These are phyloP conservation scores for Leucozona laternaria DNA, from an alignment of 2,888 invertebrate genomes.

Conservation along the genomic window DNA sequence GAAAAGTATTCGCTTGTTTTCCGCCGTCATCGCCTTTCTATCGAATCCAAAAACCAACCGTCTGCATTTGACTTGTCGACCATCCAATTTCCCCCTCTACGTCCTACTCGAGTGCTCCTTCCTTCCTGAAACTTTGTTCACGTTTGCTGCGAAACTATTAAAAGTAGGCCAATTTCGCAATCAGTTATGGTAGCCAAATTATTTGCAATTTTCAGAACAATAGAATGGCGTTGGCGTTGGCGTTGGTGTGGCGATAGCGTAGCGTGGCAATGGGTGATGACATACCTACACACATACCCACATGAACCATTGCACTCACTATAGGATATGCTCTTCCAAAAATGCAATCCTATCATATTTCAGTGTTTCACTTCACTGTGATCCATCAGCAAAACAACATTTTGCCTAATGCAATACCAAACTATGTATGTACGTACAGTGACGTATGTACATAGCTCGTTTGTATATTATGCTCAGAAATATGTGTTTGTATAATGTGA, in stretches of 20 bases:
- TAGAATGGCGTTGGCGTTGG: neutral
- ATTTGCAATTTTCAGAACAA: slow-evolving; percentile 40
- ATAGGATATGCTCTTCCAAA: slow-evolving; percentile 3
- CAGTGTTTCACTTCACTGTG: slow-evolving; percentile 28
- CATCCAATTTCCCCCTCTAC: neutral
- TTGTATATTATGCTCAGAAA: neutral
- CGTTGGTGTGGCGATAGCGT: neutral
- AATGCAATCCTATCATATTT: slow-evolving; percentile 34
- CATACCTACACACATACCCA: neutral
- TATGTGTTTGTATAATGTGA: slow-evolving; percentile 22
- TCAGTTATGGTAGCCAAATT: slow-evolving; percentile 64
- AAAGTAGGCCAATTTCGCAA: slow-evolving; percentile 67
- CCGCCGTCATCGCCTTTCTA: slow-evolving; percentile 15
- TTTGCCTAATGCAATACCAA: slow-evolving; percentile 15
- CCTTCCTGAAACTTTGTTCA: neutral
- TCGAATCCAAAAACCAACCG: neutral
- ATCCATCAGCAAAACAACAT: slow-evolving; percentile 41
- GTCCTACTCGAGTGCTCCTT: neutral
- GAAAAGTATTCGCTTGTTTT: slow-evolving; percentile 34
- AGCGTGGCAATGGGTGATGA: neutral
- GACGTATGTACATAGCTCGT: neutral
- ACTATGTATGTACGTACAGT: slow-evolving; percentile 6
- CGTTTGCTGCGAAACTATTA: slow-evolving; percentile 45
- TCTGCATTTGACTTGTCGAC: slow-evolving; percentile 2
- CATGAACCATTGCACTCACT: slow-evolving; percentile 12